Percentiles rank a stretch among this genome's conserved stretches.
Conservation (phyloP, 2,113 vertebrate genomes). For the Myodes glareolus region DNA sequence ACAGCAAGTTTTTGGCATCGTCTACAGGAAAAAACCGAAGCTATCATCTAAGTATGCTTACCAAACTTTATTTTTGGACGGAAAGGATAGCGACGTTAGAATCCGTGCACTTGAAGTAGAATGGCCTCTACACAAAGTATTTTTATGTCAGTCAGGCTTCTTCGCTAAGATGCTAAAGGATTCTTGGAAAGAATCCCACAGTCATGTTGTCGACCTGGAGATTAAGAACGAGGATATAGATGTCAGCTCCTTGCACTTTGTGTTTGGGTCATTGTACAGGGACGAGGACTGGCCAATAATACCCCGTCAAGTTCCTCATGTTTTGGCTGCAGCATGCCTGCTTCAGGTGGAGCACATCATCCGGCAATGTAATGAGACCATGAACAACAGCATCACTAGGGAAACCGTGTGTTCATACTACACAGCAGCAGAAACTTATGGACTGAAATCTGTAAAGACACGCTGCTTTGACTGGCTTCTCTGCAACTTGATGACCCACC, state of each 20-base stretch:
- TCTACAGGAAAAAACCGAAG: background rate
- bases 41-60: conserved; percentile 18
- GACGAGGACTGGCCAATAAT: background rate
- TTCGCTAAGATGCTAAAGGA: conserved; percentile 9
- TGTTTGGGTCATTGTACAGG: conserved; percentile 47
- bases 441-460: conserved; percentile 92
- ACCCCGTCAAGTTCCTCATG: background rate
- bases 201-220: background rate
- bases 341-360: conserved; percentile 89
- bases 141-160: conserved; percentile 24
- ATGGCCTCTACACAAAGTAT: conserved; percentile 58
- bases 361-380: conserved; percentile 93
- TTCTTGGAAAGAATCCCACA: background rate
- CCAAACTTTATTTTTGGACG: conserved; percentile 49
- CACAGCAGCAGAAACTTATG: conserved; percentile 90
- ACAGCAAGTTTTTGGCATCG: background rate
- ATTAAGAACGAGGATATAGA: conserved; percentile 27
- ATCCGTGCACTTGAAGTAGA: background rate
- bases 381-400: conserved; percentile 93
- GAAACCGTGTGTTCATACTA: conserved; percentile 94
- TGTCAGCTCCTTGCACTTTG: conserved; percentile 38
- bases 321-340: conserved; percentile 57
- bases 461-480: conserved; percentile 96
- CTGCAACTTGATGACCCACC: conserved; percentile 96
- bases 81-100: conserved; percentile 40